Evolutionary conservation across 2,888 invertebrate species (phyloP).

Genomic region (Salticus scenicus): DNA sequence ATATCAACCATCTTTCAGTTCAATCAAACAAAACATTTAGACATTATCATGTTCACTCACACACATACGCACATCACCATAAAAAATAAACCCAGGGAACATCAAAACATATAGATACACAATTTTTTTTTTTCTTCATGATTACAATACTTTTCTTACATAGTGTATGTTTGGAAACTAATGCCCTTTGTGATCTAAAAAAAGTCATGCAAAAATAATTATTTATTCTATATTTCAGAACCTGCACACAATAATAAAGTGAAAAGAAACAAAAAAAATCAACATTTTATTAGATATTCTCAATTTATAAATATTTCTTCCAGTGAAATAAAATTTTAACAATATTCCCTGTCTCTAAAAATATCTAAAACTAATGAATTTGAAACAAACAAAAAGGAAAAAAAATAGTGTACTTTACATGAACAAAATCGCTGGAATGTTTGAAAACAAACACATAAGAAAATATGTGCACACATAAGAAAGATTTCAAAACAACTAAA

Average conservation of each 20-base stretch:
- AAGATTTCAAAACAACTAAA: slow-evolving; percentile 13
- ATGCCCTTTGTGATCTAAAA: no score
- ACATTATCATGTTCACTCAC: no score
- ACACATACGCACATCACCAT: no score
- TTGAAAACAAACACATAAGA: neutral
- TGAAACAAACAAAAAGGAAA: slow-evolving; percentile 6
- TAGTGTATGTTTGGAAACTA: no score
- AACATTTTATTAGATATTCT: slow-evolving; percentile 56
- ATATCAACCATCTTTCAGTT: no score
- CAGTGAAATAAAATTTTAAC: slow-evolving; percentile 28
- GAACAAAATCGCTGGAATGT: slow-evolving; percentile 37
- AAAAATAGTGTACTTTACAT: neutral
- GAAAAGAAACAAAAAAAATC: neutral
- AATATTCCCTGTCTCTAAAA: neutral
- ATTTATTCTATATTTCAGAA: no score
- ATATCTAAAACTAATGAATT: neutral
- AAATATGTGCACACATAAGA: slow-evolving; percentile 13
- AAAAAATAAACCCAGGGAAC: no score
- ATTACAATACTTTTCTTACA: no score
- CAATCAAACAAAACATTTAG: no score
- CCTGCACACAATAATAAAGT: neutral
- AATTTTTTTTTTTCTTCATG: no score
- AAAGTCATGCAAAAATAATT: no score
- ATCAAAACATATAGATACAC: no score
- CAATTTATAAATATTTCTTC: slow-evolving; percentile 52